phyloP scores from a whole-genome alignment of 2,888 invertebrate genomes.

The Drosophila mimica region DNA sequence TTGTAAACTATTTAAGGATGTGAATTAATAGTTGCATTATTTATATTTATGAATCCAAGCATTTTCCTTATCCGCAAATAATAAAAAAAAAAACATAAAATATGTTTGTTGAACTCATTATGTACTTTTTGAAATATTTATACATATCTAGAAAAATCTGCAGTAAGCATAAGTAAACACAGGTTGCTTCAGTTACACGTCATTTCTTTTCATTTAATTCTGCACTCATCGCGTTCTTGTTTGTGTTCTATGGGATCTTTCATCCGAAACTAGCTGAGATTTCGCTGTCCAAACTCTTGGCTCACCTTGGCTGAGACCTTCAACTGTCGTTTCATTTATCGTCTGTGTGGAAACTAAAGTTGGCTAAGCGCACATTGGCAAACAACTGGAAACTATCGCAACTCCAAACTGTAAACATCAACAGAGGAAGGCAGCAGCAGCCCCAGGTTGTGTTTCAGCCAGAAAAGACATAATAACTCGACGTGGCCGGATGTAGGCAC shows the following conservation, averaged over 20 bases:
- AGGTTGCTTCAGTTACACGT: neutral
- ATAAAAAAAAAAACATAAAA: neutral
- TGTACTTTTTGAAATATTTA: neutral
- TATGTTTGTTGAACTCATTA: neutral
- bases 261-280: neutral
- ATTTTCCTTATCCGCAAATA: neutral
- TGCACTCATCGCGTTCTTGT: neutral
- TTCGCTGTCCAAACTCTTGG: neutral
- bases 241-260: neutral
- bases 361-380: slow-evolving; percentile 31
- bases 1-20: neutral
- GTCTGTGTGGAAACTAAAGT: slow-evolving; percentile 2
- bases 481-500: slow-evolving; percentile 42
- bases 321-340: neutral
- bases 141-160: neutral
- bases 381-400: slow-evolving; percentile 41
- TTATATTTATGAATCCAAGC: neutral
- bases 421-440: slow-evolving; percentile 14
- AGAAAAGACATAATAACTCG: slow-evolving; percentile 48
- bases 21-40: neutral
- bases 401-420: slow-evolving; percentile 42
- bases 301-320: neutral
- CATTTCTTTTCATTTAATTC: neutral
- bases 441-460: slow-evolving; percentile 17
- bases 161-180: neutral